These are phyloP conservation scores for Allacma fusca DNA, from an alignment of 2,888 invertebrate species.

Conservation along the genomic window DNA sequence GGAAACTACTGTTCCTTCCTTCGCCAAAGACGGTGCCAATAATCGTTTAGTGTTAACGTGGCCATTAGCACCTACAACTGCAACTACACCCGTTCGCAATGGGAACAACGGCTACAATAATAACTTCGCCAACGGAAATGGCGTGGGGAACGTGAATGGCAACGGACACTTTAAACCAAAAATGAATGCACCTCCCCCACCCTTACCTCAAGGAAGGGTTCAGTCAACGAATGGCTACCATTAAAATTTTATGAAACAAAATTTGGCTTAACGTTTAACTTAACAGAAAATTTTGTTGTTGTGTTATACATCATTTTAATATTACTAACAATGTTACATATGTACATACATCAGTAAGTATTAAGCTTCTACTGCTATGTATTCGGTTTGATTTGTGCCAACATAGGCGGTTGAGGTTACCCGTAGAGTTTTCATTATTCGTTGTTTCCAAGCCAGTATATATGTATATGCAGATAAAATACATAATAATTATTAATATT, in stretches of 20 bases:
- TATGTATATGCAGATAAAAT: too few species aligned
- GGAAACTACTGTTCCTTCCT: constrained; percentile 54
- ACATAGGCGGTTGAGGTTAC: too few species aligned
- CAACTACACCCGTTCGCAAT: constrained; percentile 14
- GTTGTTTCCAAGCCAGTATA: too few species aligned
- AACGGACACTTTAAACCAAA: background rate
- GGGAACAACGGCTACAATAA: constrained; percentile 22
- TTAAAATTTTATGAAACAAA: background rate
- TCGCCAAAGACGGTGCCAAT: constrained; percentile 58
- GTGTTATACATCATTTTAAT: too few species aligned
- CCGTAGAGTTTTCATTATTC: too few species aligned
- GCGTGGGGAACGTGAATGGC: background rate
- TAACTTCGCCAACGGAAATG: constrained; percentile 27
- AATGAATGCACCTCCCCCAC: constrained; percentile 14
- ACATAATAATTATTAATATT: too few species aligned
- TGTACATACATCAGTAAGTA: too few species aligned
- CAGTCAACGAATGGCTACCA: background rate
- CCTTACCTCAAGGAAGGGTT: background rate
- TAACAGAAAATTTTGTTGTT: too few species aligned
- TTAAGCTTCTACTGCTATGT: too few species aligned
- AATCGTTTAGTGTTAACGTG: constrained; percentile 57
- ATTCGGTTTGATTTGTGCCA: too few species aligned
- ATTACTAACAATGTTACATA: too few species aligned
- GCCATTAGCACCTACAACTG: constrained; percentile 50
- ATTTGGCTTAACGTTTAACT: background rate